A percentile compares a stretch with the other conserved stretches of the same genome.
Conservation (phyloP, 2,113 vertebrate species). For the Varanus komodoensis region DNA sequence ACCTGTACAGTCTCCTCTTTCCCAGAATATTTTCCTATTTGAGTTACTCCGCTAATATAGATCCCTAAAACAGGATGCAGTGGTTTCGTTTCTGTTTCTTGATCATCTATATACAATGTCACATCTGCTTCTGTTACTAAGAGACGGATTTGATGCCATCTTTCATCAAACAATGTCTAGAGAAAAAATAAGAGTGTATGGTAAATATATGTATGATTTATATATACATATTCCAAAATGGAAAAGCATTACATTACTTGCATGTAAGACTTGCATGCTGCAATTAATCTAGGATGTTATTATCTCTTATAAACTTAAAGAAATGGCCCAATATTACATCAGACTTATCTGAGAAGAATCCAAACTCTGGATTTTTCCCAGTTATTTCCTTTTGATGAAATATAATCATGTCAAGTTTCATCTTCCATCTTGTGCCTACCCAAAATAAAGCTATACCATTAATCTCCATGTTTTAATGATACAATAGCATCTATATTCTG, state of each 20-base stretch:
- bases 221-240: background rate
- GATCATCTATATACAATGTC: slow-evolving; percentile 91
- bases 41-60: slow-evolving; percentile 93
- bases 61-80: slow-evolving; percentile 92
- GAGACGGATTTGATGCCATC: slow-evolving; percentile 94
- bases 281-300: background rate
- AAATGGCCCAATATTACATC: background rate
- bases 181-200: slow-evolving; percentile 26
- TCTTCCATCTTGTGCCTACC: background rate
- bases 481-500: background rate
- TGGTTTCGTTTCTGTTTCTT: slow-evolving; percentile 85
- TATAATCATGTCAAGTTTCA: background rate
- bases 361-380: background rate
- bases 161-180: slow-evolving; percentile 91
- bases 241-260: background rate
- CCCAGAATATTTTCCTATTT: slow-evolving; percentile 94
- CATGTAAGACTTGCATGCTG: background rate
- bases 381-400: background rate
- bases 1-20: slow-evolving; percentile 96
- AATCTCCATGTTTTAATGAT: background rate
- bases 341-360: background rate
- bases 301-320: background rate
- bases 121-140: slow-evolving; percentile 92
- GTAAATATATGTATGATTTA: slow-evolving; percentile 1
- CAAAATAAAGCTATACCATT: background rate